Conservation (phyloP, 2,888 invertebrate genomes). For the Tuberolachnus salignus region DNA sequence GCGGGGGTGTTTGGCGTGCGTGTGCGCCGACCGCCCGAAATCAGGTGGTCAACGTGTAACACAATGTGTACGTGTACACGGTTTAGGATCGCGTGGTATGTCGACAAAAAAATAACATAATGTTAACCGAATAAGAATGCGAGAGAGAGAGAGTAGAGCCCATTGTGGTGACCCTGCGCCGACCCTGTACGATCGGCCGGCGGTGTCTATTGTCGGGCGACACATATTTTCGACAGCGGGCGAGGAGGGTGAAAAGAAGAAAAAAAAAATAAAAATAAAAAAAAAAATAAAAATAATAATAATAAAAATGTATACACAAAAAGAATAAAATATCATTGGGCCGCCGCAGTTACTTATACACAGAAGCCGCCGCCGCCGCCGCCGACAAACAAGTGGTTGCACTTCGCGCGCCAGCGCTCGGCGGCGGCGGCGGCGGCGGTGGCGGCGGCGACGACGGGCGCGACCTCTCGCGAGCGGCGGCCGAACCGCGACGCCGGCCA, state of each 20-base stretch:
- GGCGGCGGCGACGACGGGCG: neutral
- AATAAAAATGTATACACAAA: neutral
- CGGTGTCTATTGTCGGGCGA: conserved; percentile 35
- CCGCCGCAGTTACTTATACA: conserved; percentile 30
- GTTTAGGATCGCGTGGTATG: neutral
- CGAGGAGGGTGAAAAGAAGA: neutral
- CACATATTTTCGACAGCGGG: conserved; percentile 46
- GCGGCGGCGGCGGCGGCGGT: neutral
- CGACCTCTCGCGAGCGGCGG: conserved; percentile 11
- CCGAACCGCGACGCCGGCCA: neutral
- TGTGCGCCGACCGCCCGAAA: neutral
- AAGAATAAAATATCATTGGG: conserved; percentile 40
- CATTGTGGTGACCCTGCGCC: conserved; percentile 24
- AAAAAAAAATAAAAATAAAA: neutral
- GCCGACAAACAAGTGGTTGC: conserved; percentile 54
- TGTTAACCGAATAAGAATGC: conserved; percentile 47
- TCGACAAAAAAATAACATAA: neutral
- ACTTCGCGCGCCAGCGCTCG: conserved; percentile 32
- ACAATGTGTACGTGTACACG: neutral
- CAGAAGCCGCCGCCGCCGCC: conserved; percentile 47
- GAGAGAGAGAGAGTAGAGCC: conserved; percentile 31
- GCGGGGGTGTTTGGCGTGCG: neutral
- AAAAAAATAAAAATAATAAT: neutral
- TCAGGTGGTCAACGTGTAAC: conserved; percentile 15
- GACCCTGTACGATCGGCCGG: conserved; percentile 2